Evolutionary conservation across 2,113 vertebrate genomes (phyloP), one percentile per base, ranked within the genome.

Genomic region (Chaetops frenatus): DNA sequence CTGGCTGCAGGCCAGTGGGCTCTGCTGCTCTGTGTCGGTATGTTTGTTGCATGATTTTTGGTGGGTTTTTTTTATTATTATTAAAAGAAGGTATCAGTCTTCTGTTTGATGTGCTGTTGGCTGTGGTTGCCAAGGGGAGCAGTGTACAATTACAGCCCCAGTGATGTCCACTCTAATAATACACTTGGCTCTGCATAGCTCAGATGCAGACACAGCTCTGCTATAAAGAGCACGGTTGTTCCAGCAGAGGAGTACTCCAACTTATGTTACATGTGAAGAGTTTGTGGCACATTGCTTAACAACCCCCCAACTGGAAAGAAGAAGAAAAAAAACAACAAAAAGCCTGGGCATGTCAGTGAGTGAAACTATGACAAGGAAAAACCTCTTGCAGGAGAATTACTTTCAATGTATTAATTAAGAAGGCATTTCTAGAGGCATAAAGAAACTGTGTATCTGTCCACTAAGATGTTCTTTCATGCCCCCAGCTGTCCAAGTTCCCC

Each of bases 141-240:
- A 88, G 98, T 97, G 97, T 97, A 97, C 95, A 93, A 89, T 98
- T 98, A 98, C 98, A 98, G 96, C 64, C 95, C 74, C 96, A 94
- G 95, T 97, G 98, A 98, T 97, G 97, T 80, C 81, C 93, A 88
- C 98, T 97, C 98, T 98, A 98, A 98, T 97, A 98, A 98, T 98
- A 98, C 96, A 94, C 98, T 97, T 89, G 69, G 90, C 97, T 96
- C 96, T 92, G 97, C 98, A 98, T 97, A 98, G 97, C 94, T 98
- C 78, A 92, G 96, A 96, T 97, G 96, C 97, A 98, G 98, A 98
- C 97, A 97, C 96, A 96, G 97, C 97, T 95, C 79, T 45, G 97
- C 98, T 98, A 98, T 98, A 98, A 98, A 98, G 97, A 98, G 97
- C 97, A 95, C 11, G 54, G 80, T 74, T 96, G 90, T 95, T 98